These are phyloP conservation scores for Arctocebus calabarensis DNA, from an alignment of 2,797 vertebrate species.

Conservation along the genomic window DNA sequence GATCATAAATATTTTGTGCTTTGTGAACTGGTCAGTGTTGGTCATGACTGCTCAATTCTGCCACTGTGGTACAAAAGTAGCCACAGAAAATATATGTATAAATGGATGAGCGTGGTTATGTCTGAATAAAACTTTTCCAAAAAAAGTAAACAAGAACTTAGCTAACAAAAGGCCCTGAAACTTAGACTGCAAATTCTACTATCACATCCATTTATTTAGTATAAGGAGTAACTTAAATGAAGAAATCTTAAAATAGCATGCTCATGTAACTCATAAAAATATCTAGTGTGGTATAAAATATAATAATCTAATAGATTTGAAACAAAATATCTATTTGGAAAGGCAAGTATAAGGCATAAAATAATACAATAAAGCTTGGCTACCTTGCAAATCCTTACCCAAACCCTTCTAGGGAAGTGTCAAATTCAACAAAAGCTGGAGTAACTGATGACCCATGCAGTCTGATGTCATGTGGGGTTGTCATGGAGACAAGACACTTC, in stretches of 20 bases:
- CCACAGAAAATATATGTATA: background rate
- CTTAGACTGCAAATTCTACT: background rate
- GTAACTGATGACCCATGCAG: constrained; percentile 96
- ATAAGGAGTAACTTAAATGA: constrained; percentile 23
- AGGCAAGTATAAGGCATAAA: background rate
- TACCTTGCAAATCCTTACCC: constrained; percentile 90
- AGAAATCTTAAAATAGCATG: constrained; percentile 46
- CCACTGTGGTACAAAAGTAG: background rate
- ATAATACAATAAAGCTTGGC: background rate
- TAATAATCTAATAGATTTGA: constrained; percentile 42
- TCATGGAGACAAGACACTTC: constrained; percentile 99
- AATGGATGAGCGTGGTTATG: background rate
- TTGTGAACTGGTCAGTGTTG: background rate
- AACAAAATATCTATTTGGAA: constrained; percentile 31
- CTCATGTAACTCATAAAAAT: background rate
- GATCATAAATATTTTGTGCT: background rate
- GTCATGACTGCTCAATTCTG: background rate
- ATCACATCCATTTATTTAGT: background rate
- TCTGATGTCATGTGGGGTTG: constrained; percentile 98
- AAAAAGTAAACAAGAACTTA: background rate
- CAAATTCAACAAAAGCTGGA: constrained; percentile 97
- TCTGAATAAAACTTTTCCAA: background rate
- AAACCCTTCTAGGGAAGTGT: constrained; percentile 97
- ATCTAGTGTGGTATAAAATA: background rate
- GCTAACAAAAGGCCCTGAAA: background rate